Evolutionary conservation across 2,113 vertebrate genomes (phyloP).

Genomic region (Mirza zaza): DNA sequence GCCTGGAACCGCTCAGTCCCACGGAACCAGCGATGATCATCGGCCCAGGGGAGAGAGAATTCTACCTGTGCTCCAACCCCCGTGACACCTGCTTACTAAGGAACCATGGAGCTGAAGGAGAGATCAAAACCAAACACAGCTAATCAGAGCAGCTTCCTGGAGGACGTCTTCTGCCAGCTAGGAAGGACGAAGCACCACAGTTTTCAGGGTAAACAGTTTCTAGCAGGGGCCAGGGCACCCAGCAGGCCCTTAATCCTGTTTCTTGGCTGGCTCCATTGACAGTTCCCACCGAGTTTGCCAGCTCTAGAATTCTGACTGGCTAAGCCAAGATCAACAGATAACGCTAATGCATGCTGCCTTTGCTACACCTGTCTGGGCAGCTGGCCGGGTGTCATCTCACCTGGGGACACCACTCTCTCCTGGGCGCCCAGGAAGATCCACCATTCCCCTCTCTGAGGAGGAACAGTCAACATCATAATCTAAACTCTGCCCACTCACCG

Average conservation of each 20-base stretch:
- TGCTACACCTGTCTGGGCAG: background rate
- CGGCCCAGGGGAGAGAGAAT: background rate
- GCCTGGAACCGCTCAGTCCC: background rate
- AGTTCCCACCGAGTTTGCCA: background rate
- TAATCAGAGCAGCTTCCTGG: background rate
- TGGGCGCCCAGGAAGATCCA: background rate
- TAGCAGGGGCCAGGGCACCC: background rate
- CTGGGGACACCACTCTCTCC: background rate
- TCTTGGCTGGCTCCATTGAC: background rate
- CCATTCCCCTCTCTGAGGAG: background rate
- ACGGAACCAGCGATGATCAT: background rate
- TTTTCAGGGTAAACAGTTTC: background rate
- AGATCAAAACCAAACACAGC: background rate
- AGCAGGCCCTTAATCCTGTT: background rate
- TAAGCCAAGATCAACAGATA: background rate
- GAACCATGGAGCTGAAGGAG: background rate
- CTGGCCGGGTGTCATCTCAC: background rate
- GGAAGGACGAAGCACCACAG: background rate
- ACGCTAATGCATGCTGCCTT: background rate
- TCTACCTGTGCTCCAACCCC: background rate
- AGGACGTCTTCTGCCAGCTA: background rate
- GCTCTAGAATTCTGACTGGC: slow-evolving; percentile 3
- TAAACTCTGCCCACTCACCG: slow-evolving; percentile 37
- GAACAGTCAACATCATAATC: background rate
- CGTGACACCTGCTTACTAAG: background rate